Percentiles rank a stretch among this genome's conserved stretches.
Evolutionary conservation across 2,113 vertebrate species (phyloP).

Genomic region (Morone chrysops): DNA sequence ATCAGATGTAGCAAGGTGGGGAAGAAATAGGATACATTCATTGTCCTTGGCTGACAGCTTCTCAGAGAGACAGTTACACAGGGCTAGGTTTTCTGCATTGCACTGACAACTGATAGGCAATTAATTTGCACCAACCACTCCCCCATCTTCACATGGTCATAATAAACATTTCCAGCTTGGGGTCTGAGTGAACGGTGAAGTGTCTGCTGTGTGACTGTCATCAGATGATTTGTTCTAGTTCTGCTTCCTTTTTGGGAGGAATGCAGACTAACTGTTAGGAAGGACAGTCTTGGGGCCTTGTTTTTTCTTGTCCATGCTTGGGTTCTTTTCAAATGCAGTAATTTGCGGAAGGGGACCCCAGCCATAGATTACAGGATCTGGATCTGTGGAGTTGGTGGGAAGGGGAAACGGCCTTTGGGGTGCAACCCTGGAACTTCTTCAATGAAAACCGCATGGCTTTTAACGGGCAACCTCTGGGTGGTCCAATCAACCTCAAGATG

Average conservation of each 20-base stretch:
- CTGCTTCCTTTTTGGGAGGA: conserved; percentile 38
- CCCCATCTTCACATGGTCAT: conserved; percentile 42
- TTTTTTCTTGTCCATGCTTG: conserved; percentile 53
- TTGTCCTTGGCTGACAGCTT: conserved; percentile 79
- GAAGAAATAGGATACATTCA: conserved; percentile 55
- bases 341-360: conserved; percentile 74
- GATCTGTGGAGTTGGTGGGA: conserved; percentile 53
- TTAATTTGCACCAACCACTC: conserved; percentile 59
- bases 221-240: conserved; percentile 43
- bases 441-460: conserved; percentile 77
- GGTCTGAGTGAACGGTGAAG: conserved; percentile 47
- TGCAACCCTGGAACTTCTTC: conserved; percentile 69
- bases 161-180: conserved; percentile 42
- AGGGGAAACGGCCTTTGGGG: conserved; percentile 62
- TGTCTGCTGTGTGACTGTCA: conserved; percentile 41
- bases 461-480: conserved; percentile 77
- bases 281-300: conserved; percentile 49
- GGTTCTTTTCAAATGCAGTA: conserved; percentile 68
- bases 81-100: conserved; percentile 28
- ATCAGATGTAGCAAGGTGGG: conserved; percentile 58
- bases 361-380: conserved; percentile 70
- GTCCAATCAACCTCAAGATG: conserved; percentile 75
- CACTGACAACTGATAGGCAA: conserved; percentile 78
- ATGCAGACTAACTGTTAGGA: conserved; percentile 52
- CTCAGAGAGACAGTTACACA: conserved; percentile 47